Percentiles rank a stretch among this genome's conserved stretches.
These are phyloP conservation scores for Cyanoderma ruficeps DNA, from an alignment of 2,113 vertebrate species.

Conservation along the genomic window DNA sequence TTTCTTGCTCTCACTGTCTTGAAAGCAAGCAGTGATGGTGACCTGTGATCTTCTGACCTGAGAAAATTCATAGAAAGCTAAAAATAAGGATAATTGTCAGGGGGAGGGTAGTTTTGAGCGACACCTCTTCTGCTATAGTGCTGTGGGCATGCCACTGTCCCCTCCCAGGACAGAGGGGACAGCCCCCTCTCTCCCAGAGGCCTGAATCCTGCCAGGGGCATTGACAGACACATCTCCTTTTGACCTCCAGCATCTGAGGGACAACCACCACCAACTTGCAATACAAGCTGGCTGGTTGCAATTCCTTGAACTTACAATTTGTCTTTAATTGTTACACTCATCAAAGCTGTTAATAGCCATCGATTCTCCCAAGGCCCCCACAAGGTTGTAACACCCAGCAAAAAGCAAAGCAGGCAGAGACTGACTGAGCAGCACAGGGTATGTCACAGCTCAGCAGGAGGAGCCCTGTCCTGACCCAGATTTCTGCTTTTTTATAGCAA, in stretches of 20 bases:
- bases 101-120: not conserved
- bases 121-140: fast-evolving
- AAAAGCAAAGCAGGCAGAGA: not conserved
- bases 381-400: not conserved
- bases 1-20: fast-evolving
- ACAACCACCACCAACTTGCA: not conserved
- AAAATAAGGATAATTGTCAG: not conserved
- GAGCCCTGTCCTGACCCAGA: not conserved
- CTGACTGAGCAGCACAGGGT: not conserved
- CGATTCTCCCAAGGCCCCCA: not conserved
- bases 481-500: not conserved
- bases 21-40: not conserved
- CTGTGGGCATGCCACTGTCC: not conserved
- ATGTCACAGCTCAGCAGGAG: not conserved
- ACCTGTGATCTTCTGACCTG: not conserved
- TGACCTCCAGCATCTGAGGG: not conserved
- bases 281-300: not conserved
- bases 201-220: not conserved
- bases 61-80: not conserved
- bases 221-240: not conserved
- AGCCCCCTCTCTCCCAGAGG: fast-evolving
- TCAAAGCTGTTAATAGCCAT: not conserved
- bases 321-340: not conserved
- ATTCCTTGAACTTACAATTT: not conserved
- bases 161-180: not conserved